Evolutionary conservation across 2,113 vertebrate genomes (phyloP), one percentile per base, ranked within the genome.

Genomic region (Solea senegalensis): DNA sequence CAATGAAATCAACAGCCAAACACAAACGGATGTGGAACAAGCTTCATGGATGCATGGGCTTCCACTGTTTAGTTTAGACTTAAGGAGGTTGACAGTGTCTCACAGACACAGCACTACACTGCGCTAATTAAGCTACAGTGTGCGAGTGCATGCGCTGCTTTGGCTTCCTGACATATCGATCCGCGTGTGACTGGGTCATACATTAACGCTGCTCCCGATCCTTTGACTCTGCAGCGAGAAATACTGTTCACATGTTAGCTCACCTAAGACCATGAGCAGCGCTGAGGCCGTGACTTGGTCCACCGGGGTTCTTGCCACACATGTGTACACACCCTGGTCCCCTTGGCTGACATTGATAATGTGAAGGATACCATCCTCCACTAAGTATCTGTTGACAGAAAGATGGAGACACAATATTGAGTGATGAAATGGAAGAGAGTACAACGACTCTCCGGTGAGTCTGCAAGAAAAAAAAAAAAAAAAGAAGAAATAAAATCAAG

Each of bases 271-370:
- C 5, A 92, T 89, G 2, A 99, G 92, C 50, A 69, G 83, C 0
- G 93, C 93, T 1, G 83, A 76, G 0, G 95, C 95, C 0, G 53
- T 16, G 10, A 89, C 86, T 0, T 82, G 68, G 65, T 99, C 98
- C 56, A 97, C 90, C 0, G 94, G 91, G 0, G 95, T 98, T 26
- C 80, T 92, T 2, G 92, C 97, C 67, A 92, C 79, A 52, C 98
- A 99, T 0, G 71, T 90, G 81, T 98, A 99, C 13, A 89, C 34
- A 0, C 96, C 98, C 78, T 95, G 91, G 65, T 99, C 97, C 45
- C 89, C 81, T 81, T 92, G 87, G 11, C 91, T 95, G 39, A 97
- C 93, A 0, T 95, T 96, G 76, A 90, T 56, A 28, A 99, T 95
- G 63, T 95, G 95, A 79, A 99, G 92, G 0, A 92, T 90, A 0